Evolutionary conservation across 2,797 vertebrate genomes (phyloP).

Genomic region (Neopelma chrysocephalum): DNA sequence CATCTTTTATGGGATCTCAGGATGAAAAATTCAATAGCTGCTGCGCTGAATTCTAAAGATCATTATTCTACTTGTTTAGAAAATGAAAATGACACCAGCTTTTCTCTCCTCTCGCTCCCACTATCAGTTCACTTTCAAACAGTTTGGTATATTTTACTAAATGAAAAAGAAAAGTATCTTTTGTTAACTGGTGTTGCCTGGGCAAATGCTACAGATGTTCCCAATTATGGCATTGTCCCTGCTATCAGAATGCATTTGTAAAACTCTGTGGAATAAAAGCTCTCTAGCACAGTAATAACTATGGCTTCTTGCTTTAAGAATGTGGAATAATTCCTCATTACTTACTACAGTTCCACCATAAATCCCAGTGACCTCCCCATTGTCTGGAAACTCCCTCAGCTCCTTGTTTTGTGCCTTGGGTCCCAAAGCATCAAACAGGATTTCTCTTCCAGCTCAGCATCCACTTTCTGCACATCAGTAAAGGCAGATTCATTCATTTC

Average conservation of each 20-base stretch:
- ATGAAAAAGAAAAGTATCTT: neutral
- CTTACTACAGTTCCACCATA: neutral
- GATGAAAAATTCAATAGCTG: constrained; percentile 20
- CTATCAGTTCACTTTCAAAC: constrained; percentile 2
- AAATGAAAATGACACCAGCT: neutral
- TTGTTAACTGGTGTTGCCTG: neutral
- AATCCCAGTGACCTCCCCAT: neutral
- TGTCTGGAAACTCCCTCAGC: neutral
- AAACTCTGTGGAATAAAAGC: neutral
- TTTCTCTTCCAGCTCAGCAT: neutral
- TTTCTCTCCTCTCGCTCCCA: neutral
- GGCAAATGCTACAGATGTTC: neutral
- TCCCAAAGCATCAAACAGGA: neutral
- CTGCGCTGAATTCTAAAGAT: constrained; percentile 8
- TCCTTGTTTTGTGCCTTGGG: neutral
- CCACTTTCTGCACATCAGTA: neutral
- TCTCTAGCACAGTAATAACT: neutral
- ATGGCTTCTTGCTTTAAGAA: neutral
- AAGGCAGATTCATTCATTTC: neutral
- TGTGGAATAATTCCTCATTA: neutral
- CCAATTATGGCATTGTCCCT: neutral
- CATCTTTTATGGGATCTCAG: neutral
- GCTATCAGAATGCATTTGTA: neutral
- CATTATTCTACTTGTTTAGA: constrained; percentile 35
- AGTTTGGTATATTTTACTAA: neutral